These are phyloP conservation scores for Agrotis exclamationis DNA, from an alignment of 2,888 invertebrate species.

Conservation along the genomic window DNA sequence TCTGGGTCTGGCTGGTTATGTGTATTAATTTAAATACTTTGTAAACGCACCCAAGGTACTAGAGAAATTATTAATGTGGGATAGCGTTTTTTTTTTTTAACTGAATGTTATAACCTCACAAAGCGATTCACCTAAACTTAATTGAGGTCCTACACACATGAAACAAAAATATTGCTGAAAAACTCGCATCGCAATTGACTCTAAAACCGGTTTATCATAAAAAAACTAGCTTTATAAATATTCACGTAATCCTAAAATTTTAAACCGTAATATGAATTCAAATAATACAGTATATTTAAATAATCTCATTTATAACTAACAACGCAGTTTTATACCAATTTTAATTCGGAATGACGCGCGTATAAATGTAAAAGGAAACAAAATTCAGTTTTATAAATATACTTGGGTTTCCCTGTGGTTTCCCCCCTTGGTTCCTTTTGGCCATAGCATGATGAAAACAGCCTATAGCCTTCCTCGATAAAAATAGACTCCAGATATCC, in stretches of 20 bases:
- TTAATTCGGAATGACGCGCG: constrained; percentile 50
- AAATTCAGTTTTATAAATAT: constrained; percentile 26
- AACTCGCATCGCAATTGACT: not conserved
- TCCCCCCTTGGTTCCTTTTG: no score
- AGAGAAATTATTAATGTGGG: no score
- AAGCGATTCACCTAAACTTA: not conserved
- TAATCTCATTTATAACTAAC: constrained; percentile 35
- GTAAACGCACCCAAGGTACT: no score
- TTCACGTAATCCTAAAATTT: constrained; percentile 28
- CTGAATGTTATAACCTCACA: no score
- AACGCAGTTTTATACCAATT: constrained; percentile 34
- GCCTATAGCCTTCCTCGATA: no score
- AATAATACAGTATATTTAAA: constrained; percentile 13
- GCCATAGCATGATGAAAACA: no score
- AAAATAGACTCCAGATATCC: no score
- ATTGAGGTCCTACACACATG: not conserved
- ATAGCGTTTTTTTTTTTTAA: no score
- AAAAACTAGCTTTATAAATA: constrained; percentile 32
- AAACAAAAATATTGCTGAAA: not conserved
- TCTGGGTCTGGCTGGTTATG: no score
- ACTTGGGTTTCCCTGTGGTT: no score
- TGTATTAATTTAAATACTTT: no score
- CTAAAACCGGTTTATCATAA: constrained; percentile 19
- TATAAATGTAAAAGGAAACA: constrained; percentile 31
- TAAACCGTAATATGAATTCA: constrained; percentile 11